These are phyloP conservation scores for Hippocampus zosterae DNA, from an alignment of 2,113 vertebrate genomes.

Conservation along the genomic window DNA sequence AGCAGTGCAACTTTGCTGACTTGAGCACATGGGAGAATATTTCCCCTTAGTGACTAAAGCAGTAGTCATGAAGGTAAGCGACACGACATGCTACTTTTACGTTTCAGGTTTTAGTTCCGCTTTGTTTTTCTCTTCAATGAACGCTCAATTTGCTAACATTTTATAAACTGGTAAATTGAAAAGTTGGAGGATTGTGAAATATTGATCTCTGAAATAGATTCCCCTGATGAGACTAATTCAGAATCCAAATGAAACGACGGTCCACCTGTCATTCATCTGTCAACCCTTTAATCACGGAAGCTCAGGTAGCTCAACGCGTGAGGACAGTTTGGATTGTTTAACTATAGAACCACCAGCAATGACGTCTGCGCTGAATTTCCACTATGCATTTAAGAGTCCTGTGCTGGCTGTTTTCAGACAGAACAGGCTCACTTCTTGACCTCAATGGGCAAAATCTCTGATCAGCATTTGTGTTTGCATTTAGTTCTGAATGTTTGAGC, in stretches of 20 bases:
- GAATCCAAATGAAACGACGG: neutral
- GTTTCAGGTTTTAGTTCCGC: neutral
- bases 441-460: neutral
- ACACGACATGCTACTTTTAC: too few relatives aligned
- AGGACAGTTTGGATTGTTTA: neutral
- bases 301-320: neutral
- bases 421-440: neutral
- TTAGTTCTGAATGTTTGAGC: neutral
- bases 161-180: neutral
- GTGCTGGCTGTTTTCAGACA: neutral
- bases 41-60: too few relatives aligned
- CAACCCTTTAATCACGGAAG: conserved; percentile 2
- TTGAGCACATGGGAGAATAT: too few relatives aligned
- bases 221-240: neutral
- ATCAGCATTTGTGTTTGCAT: neutral
- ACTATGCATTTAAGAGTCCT: neutral
- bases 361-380: neutral
- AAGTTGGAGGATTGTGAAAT: neutral
- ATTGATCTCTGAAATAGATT: neutral
- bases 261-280: neutral
- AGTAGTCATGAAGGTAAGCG: neutral
- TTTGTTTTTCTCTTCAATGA: neutral
- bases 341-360: neutral
- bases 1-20: too few relatives aligned
- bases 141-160: neutral